phyloP scores from a whole-genome alignment of 1,140 invertebrate species.

The Gonatopus flavifemur region DNA sequence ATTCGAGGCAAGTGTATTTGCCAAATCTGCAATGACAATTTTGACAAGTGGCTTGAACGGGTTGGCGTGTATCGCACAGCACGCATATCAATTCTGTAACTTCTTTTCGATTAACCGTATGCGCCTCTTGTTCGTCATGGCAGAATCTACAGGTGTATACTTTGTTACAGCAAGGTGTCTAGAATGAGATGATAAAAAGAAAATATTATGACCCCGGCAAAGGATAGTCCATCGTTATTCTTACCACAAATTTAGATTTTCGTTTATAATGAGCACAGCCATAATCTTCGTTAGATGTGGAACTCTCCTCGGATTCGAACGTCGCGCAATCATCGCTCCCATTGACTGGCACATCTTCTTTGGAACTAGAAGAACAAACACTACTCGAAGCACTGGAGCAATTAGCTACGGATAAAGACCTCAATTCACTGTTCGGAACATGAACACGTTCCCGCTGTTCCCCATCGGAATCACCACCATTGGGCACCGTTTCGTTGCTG shows the following conservation, averaged over 20 bases:
- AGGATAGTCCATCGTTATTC: conserved; percentile 27
- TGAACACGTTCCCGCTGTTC: no score
- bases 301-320: conserved; percentile 13
- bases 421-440: no score
- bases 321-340: conserved; percentile 9
- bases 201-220: neutral
- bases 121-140: conserved; percentile 83
- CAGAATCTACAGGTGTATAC: conserved; percentile 86
- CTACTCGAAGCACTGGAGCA: no score
- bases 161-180: conserved; percentile 87
- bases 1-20: conserved; percentile 84
- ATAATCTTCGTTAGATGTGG: conserved; percentile 34
- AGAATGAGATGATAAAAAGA: conserved; percentile 34
- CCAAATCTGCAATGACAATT: conserved; percentile 77
- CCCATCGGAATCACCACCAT: no score
- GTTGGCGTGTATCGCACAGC: conserved; percentile 77
- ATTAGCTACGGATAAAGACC: no score
- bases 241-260: conserved; percentile 80
- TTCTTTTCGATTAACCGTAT: conserved; percentile 78
- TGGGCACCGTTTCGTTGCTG: no score
- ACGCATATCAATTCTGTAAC: conserved; percentile 81
- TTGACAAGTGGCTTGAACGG: conserved; percentile 75
- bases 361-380: neutral
- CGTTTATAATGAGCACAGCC: conserved; percentile 80
- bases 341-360: neutral